Conservation (phyloP, 2,797 vertebrate genomes). For the Sarcophilus harrisii region DNA sequence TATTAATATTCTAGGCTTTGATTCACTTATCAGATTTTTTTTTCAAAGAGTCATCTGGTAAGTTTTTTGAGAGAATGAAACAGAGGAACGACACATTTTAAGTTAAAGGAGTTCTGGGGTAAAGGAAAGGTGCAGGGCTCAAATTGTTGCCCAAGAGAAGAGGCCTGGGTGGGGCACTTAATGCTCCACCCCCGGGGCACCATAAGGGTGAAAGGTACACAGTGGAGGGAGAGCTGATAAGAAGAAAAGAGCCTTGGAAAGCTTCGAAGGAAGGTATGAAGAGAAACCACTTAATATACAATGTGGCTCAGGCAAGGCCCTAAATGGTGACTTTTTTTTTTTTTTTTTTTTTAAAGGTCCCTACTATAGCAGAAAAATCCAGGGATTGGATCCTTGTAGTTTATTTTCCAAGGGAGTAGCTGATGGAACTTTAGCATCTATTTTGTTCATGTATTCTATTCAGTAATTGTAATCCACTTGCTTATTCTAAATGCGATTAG, state of each 20-base stretch:
- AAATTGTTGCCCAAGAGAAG: not conserved
- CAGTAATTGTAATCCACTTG: conserved; percentile 27
- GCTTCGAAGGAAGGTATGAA: not conserved
- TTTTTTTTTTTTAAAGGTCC: not conserved
- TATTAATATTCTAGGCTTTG: not conserved
- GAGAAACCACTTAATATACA: not conserved
- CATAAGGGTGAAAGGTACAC: not conserved
- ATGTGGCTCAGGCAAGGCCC: not conserved
- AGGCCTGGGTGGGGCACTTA: not conserved
- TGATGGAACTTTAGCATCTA: not conserved
- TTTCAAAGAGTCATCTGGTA: conserved; percentile 54
- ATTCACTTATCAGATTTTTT: conserved; percentile 51
- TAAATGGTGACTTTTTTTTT: not conserved
- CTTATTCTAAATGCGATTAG: conserved; percentile 22
- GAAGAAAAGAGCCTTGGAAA: not conserved
- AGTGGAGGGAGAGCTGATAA: not conserved
- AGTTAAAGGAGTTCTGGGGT: not conserved
- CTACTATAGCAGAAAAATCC: not conserved
- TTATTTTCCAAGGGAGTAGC: not conserved
- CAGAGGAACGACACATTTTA: not conserved
- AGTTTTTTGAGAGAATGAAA: conserved; percentile 44
- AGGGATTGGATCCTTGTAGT: not conserved
- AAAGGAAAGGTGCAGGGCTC: not conserved
- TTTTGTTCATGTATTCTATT: not conserved
- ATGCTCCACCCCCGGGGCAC: not conserved